phyloP scores from a whole-genome alignment of 2,888 invertebrate species.

The Hartigia nigra region DNA sequence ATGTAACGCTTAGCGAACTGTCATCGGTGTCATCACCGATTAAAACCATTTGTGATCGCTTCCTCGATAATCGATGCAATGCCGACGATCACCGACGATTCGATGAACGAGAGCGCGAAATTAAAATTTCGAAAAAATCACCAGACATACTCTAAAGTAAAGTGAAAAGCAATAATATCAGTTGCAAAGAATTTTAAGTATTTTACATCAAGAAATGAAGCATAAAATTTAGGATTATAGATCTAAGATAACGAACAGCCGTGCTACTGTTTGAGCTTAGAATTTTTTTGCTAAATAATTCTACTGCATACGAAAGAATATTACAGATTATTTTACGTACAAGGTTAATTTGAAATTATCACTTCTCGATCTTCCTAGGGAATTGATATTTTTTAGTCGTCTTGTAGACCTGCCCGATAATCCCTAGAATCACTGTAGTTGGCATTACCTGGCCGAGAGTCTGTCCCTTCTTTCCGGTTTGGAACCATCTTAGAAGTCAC shows the following conservation, averaged over 20 bases:
- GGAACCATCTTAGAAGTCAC: slow-evolving; percentile 11
- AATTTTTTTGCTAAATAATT: background rate
- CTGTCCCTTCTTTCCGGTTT: slow-evolving; percentile 17
- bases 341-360: background rate
- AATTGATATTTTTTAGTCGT: background rate
- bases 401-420: background rate
- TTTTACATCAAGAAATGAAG: background rate
- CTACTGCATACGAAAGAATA: background rate
- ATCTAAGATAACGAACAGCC: background rate
- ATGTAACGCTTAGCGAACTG: background rate
- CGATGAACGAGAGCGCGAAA: background rate
- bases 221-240: background rate
- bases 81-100: background rate
- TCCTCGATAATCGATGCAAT: slow-evolving; percentile 5
- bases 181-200: background rate
- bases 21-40: background rate
- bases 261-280: background rate
- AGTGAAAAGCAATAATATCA: background rate
- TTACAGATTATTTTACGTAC: background rate
- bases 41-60: background rate
- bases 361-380: background rate
- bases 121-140: background rate
- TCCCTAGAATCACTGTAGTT: background rate
- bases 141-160: background rate
- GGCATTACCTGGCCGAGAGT: background rate